Conservation (phyloP, 37 sponge, comb jelly and placozoan species). For the Aplysina aerophoba region DNA sequence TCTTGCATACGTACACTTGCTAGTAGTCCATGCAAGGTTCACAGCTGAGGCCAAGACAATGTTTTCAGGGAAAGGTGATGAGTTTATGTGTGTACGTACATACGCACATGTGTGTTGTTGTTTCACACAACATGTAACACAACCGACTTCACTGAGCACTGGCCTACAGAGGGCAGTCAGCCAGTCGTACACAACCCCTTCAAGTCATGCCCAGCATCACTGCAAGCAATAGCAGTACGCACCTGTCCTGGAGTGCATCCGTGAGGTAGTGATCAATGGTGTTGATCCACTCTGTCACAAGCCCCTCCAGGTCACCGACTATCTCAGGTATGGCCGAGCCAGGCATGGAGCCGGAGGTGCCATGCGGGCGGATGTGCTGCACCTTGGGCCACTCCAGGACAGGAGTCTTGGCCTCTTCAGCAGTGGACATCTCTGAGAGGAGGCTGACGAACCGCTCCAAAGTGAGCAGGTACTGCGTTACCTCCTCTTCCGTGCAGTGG, state of each 20-base stretch:
- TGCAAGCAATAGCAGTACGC: not conserved
- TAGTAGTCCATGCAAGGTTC: no score
- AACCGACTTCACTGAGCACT: no score
- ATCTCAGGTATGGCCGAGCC: constrained; percentile 7
- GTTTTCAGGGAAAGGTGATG: no score
- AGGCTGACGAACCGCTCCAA: constrained; percentile 46
- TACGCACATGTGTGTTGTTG: no score
- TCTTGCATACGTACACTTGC: no score
- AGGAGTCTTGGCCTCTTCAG: not conserved
- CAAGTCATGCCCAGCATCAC: no score
- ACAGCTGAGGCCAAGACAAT: no score
- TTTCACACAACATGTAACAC: no score
- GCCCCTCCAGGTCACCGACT: constrained; percentile 69
- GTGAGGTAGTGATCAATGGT: constrained; percentile 80
- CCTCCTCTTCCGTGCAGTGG: constrained; percentile 55
- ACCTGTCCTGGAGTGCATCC: constrained; percentile 90
- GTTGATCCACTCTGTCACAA: constrained; percentile 81
- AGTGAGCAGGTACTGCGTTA: constrained; percentile 54
- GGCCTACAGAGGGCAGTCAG: no score
- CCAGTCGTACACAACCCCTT: no score
- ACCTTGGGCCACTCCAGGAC: constrained; percentile 15
- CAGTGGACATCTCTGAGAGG: constrained; percentile 22
- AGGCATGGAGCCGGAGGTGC: not conserved
- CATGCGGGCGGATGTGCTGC: not conserved
- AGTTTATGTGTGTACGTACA: no score